Base-by-base conservation (phyloP, 2,797 vertebrate species). In the Paramormyrops hopkinsi region DNA sequence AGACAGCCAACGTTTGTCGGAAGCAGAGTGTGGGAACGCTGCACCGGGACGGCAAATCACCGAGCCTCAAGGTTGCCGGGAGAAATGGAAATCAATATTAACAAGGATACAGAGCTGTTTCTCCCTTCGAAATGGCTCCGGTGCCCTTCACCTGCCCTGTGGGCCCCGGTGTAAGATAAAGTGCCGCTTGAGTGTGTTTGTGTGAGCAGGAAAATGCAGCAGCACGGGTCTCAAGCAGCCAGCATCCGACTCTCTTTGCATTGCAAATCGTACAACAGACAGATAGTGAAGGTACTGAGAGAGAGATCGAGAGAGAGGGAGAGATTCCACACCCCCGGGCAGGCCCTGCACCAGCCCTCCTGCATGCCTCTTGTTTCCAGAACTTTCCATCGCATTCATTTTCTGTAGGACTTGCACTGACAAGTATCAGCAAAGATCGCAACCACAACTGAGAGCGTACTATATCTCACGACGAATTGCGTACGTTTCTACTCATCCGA, bases 11-110 rank as follows among this genome's bases (percentile, higher is more conserved):
- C 29, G 4, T 73, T 73, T 73, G 29, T 73, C 4, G 11, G 65
- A 37, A 14, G 29, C 12, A 2, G 33, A 73, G 29, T 14, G 65
- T 0, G 65, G 65, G 65, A 73, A 37, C 4, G 4, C 65, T 37
- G 65, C 29, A 14, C 29, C 12, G 12, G 29, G 4, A 37, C 0
- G 29, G 65, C 65, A 73, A 73, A 73, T 37, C 65, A 37, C 65
- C 29, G 4, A 73, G 65, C 65, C 29, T 37, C 29, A 37, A 73
- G 65, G 65, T 73, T 73, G 29, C 65, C 29, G 65, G 65, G 65
- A 37, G 65, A 73, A 73, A 73, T 37, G 65, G 65, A 73, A 73
- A 73, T 73, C 65, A 73, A 73, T 73, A 73, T 73, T 73, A 73
- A 73, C 29, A 73, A 73, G 65, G 65, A 73, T 73, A 73, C 65